Evolutionary conservation across 2,797 vertebrate genomes (phyloP).

Genomic region (Sternarchorhynchus goeldii): DNA sequence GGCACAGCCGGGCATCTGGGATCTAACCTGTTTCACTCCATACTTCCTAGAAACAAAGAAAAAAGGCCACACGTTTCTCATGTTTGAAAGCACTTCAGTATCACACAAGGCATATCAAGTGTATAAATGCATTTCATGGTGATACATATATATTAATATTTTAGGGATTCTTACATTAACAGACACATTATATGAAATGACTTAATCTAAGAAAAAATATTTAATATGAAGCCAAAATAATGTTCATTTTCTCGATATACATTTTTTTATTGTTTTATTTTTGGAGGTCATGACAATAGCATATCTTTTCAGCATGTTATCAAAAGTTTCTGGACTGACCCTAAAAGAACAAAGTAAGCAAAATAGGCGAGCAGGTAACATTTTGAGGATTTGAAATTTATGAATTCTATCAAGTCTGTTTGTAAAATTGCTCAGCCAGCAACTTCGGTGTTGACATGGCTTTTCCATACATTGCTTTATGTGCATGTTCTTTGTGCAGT

Average conservation of each 20-base stretch:
- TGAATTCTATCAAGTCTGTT: not conserved
- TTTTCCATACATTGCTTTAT: not conserved
- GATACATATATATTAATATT: no score
- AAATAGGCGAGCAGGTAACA: not conserved
- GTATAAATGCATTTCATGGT: no score
- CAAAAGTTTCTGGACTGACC: not conserved
- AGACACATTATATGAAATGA: no score
- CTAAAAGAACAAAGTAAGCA: not conserved
- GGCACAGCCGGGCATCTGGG: slow-evolving; percentile 39
- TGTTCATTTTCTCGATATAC: no score
- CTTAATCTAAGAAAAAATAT: no score
- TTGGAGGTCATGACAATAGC: not conserved
- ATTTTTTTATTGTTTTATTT: not conserved
- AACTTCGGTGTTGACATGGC: not conserved
- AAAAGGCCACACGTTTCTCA: no score
- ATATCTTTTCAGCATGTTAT: not conserved
- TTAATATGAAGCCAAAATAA: no score
- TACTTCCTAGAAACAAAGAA: slow-evolving; percentile 53
- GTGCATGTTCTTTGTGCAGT: slow-evolving; percentile 1
- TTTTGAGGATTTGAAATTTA: not conserved
- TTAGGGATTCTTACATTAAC: no score
- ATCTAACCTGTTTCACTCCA: slow-evolving; percentile 32
- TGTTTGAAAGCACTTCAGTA: no score
- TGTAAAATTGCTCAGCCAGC: not conserved
- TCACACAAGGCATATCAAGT: no score